phyloP scores from a whole-genome alignment of 1,140 invertebrate genomes.

The Adelges cooleyi region DNA sequence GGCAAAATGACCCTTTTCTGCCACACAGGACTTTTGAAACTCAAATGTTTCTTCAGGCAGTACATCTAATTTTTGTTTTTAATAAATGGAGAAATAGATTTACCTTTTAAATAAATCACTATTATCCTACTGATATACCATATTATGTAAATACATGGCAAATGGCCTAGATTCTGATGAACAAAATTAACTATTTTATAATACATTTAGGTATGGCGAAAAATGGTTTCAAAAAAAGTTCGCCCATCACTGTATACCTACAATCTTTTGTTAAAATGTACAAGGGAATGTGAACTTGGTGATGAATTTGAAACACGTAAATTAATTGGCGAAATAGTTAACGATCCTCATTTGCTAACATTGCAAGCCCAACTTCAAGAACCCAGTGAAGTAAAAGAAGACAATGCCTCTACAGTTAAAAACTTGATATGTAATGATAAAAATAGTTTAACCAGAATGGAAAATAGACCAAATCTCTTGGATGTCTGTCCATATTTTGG shows the following conservation, averaged over 20 bases:
- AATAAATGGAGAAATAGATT: no score
- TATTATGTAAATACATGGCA: no score
- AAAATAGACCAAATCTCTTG: slow-evolving; percentile 42
- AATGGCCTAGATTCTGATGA: no score
- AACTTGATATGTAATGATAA: not conserved
- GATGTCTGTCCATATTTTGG: slow-evolving; percentile 44
- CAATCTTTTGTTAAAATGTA: slow-evolving; percentile 65
- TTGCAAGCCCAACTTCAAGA: not conserved
- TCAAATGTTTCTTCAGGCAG: no score
- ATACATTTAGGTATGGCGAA: slow-evolving; percentile 73
- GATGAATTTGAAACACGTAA: slow-evolving; percentile 41
- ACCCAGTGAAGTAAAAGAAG: not conserved
- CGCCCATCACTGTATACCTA: slow-evolving; percentile 59
- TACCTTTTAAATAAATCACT: no score
- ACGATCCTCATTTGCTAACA: not conserved
- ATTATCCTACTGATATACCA: no score
- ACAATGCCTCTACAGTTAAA: not conserved
- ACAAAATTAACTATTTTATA: no score
- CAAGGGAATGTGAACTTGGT: slow-evolving; percentile 68
- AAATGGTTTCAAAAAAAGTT: slow-evolving; percentile 55
- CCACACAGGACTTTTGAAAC: no score
- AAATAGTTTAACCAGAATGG: not conserved
- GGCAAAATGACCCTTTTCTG: no score
- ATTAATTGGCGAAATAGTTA: slow-evolving; percentile 5
- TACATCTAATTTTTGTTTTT: no score